Percentiles rank a stretch among this genome's conserved stretches.
These are phyloP conservation scores for Chlorops oryzae DNA, from an alignment of 1,140 invertebrate genomes.

Conservation along the genomic window DNA sequence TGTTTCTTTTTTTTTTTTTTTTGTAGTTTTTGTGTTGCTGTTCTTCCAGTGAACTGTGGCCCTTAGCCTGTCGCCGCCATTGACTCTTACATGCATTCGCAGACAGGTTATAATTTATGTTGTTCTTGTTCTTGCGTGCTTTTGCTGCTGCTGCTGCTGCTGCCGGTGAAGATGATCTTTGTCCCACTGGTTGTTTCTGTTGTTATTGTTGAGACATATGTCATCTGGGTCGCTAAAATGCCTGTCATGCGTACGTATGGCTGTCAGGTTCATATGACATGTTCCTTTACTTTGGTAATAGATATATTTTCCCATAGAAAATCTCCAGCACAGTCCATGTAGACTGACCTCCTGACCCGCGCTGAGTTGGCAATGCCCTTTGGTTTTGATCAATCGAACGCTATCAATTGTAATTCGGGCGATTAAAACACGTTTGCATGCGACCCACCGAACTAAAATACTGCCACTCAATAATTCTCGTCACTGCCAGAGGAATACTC, in stretches of 20 bases:
- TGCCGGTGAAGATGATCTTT: background rate
- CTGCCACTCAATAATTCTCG: too few relatives aligned
- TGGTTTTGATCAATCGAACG: too few relatives aligned
- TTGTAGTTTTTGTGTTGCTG: background rate
- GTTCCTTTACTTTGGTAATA: too few relatives aligned
- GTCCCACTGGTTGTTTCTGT: slow-evolving; percentile 7
- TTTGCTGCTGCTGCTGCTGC: background rate
- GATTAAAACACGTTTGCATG: too few relatives aligned
- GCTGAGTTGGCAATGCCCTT: too few relatives aligned
- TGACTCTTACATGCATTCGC: background rate
- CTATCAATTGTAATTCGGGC: too few relatives aligned
- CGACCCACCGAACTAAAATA: too few relatives aligned
- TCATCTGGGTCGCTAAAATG: slow-evolving; percentile 10
- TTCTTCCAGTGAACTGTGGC: background rate
- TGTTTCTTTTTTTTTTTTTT: background rate
- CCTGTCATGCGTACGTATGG: slow-evolving; percentile 9
- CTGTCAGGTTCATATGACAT: slow-evolving; percentile 5
- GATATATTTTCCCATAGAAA: too few relatives aligned
- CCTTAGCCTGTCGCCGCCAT: background rate
- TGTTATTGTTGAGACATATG: too few relatives aligned
- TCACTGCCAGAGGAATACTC: too few relatives aligned
- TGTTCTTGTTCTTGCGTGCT: background rate
- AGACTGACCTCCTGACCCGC: too few relatives aligned
- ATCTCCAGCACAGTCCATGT: too few relatives aligned
- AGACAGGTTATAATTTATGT: background rate